These are phyloP conservation scores for Chorisops tibialis DNA, from an alignment of 2,888 invertebrate species.

Conservation along the genomic window DNA sequence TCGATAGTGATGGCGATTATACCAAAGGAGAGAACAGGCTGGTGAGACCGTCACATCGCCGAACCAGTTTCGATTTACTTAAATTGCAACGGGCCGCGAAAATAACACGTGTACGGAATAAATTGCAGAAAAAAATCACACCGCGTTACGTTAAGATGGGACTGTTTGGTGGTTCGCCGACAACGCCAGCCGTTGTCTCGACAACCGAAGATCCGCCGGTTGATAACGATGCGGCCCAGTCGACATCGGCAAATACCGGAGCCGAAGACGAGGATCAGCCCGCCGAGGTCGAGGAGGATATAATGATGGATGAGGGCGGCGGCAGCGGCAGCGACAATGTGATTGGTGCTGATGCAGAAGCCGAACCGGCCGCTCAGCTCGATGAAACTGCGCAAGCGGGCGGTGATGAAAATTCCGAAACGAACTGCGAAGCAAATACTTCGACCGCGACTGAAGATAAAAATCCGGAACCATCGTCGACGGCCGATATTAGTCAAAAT, in stretches of 20 bases:
- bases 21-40: not conserved
- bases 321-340: conserved; percentile 21
- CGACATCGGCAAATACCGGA: conserved; percentile 21
- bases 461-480: not conserved
- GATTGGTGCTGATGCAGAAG: not conserved
- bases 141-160: conserved; percentile 42
- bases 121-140: conserved; percentile 19
- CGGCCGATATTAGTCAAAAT: too few relatives aligned
- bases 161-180: conserved; percentile 37
- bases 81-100: not conserved
- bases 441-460: not conserved
- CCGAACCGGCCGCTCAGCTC: not conserved
- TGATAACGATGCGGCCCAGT: conserved; percentile 21
- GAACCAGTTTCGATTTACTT: not conserved
- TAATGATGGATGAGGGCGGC: conserved; percentile 28
- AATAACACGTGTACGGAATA: not conserved
- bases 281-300: conserved; percentile 26
- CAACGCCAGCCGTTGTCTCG: conserved; percentile 14
- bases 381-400: not conserved
- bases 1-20: conserved; percentile 35
- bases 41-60: not conserved
- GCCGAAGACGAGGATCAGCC: too few relatives aligned
- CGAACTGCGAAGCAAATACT: not conserved
- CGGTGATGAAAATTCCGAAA: not conserved
- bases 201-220: conserved; percentile 21